A percentile compares a stretch with the other conserved stretches of the same genome.
phyloP scores from a whole-genome alignment of 2,113 vertebrate species.

The Indicator indicator region DNA sequence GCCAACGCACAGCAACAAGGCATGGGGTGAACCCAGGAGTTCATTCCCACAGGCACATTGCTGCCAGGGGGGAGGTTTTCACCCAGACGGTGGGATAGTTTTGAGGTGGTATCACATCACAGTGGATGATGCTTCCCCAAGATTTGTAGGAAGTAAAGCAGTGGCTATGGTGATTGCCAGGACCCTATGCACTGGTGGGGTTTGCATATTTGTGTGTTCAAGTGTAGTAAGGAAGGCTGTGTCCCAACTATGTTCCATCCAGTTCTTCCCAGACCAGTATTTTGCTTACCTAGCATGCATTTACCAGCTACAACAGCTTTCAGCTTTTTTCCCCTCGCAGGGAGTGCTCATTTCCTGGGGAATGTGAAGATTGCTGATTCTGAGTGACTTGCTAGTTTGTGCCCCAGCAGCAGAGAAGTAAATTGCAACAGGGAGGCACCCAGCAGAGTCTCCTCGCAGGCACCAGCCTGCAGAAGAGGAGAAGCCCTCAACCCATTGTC shows the following conservation, averaged over 20 bases:
- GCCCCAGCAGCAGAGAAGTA: neutral
- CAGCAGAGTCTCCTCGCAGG: rapidly evolving
- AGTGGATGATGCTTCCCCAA: neutral
- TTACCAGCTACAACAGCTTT: neutral
- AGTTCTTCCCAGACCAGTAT: neutral
- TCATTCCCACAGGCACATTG: rapidly evolving
- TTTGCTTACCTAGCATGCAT: neutral
- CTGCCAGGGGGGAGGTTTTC: neutral
- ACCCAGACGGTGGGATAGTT: rapidly evolving
- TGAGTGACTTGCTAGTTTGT: neutral
- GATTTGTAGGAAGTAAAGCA: neutral
- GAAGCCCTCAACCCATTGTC: neutral
- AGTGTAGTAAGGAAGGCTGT: neutral
- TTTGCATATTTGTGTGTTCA: rapidly evolving
- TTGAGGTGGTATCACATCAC: rapidly evolving
- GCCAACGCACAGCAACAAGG: neutral
- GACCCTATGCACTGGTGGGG: neutral
- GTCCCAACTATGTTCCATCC: neutral
- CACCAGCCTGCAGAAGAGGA: neutral
- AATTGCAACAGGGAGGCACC: neutral
- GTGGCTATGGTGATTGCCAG: neutral
- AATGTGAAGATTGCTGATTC: neutral
- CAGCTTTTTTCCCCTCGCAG: neutral
- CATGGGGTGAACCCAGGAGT: neutral
- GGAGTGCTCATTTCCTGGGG: neutral